phyloP scores from a whole-genome alignment of 1,140 invertebrate species.

The Euwallacea similis region DNA sequence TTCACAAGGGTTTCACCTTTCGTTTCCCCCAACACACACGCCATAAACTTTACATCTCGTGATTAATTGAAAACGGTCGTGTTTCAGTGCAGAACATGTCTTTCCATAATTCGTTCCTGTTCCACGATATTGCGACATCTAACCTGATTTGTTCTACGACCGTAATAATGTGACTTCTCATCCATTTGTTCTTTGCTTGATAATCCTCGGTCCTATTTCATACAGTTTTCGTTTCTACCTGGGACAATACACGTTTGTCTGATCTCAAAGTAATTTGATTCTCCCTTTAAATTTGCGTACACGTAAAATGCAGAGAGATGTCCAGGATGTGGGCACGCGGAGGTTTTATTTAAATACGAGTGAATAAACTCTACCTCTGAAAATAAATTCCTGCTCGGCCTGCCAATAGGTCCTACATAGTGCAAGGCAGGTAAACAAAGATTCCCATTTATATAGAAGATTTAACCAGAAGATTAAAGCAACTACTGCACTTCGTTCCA shows the following conservation, averaged over 20 bases:
- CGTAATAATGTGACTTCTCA: not conserved
- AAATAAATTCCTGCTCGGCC: no score
- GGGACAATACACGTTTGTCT: no score
- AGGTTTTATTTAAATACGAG: no score
- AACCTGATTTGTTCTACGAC: not conserved
- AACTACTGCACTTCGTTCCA: slow-evolving; percentile 2
- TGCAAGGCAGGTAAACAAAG: not conserved
- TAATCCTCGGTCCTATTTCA: no score
- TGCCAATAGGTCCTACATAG: not conserved
- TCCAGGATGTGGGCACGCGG: no score
- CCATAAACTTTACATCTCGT: slow-evolving; percentile 1
- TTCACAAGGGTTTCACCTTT: no score
- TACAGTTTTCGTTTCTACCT: no score
- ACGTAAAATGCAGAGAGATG: no score
- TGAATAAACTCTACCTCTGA: no score
- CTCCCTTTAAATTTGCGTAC: no score
- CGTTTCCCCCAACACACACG: not conserved
- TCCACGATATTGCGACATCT: not conserved
- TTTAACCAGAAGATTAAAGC: slow-evolving; percentile 9
- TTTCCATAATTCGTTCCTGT: slow-evolving; percentile 1
- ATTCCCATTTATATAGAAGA: slow-evolving; percentile 8
- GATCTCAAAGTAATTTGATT: no score
- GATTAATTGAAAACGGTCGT: slow-evolving; percentile 3
- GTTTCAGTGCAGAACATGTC: not conserved
- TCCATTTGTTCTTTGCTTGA: not conserved